Conservation (phyloP, 1,140 invertebrate genomes). For the Heterodera carotae region DNA sequence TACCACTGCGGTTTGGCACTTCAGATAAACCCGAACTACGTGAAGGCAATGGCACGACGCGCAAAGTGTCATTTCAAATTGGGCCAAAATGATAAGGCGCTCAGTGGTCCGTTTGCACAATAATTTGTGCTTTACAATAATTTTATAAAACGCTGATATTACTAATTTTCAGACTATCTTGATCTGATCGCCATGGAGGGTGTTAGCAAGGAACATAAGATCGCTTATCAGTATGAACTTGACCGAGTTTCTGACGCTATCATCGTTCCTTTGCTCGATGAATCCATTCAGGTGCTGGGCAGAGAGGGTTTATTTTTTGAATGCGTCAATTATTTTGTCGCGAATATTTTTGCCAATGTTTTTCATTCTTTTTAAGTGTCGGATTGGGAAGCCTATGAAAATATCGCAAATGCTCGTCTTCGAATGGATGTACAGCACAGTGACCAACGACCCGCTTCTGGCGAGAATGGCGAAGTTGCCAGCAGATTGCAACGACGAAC, state of each 20-base stretch:
- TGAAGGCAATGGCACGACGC: constrained; percentile 14
- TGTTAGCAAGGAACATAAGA: not conserved
- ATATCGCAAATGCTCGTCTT: constrained; percentile 19
- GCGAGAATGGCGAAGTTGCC: not conserved
- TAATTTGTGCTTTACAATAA: too few species aligned
- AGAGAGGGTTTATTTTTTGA: too few species aligned
- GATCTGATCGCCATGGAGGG: constrained; percentile 7
- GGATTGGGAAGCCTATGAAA: not conserved
- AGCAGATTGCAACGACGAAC: not conserved
- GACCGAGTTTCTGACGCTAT: constrained; percentile 5
- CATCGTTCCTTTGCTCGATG: not conserved
- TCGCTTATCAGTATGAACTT: constrained; percentile 13
- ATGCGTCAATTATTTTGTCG: too few species aligned
- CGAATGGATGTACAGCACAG: constrained; percentile 10
- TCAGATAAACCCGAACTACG: constrained; percentile 22
- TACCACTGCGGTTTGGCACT: constrained; percentile 14
- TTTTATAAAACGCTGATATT: too few species aligned
- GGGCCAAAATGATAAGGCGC: not conserved
- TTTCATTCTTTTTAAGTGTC: not conserved
- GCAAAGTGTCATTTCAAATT: constrained; percentile 10
- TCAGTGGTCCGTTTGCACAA: constrained; percentile 9
- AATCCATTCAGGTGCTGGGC: constrained; percentile 6
- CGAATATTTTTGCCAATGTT: not conserved
- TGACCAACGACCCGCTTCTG: constrained; percentile 19
- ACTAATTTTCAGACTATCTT: constrained; percentile 17